Conservation (phyloP, 2,797 vertebrate genomes). For the Smutsia gigantea region DNA sequence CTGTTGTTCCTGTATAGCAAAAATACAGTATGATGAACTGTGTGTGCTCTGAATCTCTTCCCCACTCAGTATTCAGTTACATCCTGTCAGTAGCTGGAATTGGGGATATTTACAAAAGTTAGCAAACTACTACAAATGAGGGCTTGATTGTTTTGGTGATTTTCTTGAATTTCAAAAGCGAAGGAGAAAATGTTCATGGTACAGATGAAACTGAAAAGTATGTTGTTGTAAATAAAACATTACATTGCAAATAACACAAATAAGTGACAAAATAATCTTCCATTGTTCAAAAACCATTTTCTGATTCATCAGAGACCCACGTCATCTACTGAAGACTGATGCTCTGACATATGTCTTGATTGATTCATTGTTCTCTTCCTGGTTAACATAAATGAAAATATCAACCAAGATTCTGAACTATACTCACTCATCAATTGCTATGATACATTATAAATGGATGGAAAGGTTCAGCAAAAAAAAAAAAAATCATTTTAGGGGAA, state of each 20-base stretch:
- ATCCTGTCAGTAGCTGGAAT: background rate
- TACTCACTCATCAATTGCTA: background rate
- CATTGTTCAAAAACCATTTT: background rate
- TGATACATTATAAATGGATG: background rate
- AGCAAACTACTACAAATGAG: background rate
- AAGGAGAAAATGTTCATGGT: background rate
- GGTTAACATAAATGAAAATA: background rate
- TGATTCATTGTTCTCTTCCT: background rate
- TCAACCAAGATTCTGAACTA: background rate
- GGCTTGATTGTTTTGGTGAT: background rate
- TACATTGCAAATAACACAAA: background rate
- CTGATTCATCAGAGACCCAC: background rate
- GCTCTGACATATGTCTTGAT: background rate
- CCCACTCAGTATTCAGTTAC: background rate
- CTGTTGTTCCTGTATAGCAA: background rate
- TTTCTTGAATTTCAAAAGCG: background rate
- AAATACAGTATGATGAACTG: background rate
- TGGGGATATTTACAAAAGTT: background rate
- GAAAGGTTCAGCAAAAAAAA: background rate
- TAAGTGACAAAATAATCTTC: background rate
- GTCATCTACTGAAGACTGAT: background rate
- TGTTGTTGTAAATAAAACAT: background rate
- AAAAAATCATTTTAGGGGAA: background rate
- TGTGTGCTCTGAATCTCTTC: background rate
- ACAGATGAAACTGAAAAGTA: background rate